Conservation (phyloP, 2,113 vertebrate species). For the Bujurquina vittata region DNA sequence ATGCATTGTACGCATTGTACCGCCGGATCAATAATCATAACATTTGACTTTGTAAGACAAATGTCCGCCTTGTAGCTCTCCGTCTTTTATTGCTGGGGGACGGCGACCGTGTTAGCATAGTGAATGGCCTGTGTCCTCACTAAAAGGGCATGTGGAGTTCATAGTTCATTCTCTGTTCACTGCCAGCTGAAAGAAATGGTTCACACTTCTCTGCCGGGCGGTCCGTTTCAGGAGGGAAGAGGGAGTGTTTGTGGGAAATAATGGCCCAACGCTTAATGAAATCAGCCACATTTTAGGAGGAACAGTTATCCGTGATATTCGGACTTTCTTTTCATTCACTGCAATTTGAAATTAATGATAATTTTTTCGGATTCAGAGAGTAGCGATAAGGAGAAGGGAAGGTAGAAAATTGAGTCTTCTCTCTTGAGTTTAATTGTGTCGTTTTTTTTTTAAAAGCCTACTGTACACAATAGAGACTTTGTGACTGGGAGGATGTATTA, state of each 20-base stretch:
- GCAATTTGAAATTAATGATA: constrained; percentile 24
- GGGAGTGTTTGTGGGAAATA: constrained; percentile 57
- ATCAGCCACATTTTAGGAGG: constrained; percentile 61
- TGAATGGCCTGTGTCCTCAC: constrained; percentile 71
- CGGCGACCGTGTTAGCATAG: constrained; percentile 48
- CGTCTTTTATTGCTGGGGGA: constrained; percentile 38
- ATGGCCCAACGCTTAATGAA: constrained; percentile 66
- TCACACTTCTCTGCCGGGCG: constrained; percentile 55
- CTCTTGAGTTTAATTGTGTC: constrained; percentile 46
- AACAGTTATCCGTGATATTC: constrained; percentile 29
- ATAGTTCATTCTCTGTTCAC: constrained; percentile 80
- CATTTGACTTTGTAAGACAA: constrained; percentile 52
- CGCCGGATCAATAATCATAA: constrained; percentile 58
- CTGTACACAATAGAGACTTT: constrained; percentile 75
- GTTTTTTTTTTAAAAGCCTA: constrained; percentile 33
- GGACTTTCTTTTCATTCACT: constrained; percentile 7
- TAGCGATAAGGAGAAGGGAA: neutral
- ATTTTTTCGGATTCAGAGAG: constrained; percentile 28
- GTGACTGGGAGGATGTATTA: constrained; percentile 71
- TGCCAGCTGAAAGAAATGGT: constrained; percentile 64
- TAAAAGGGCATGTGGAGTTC: constrained; percentile 78
- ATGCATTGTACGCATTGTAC: constrained; percentile 8
- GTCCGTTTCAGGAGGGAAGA: constrained; percentile 45
- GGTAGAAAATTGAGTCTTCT: constrained; percentile 5
- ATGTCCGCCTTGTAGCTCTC: constrained; percentile 5